A percentile compares a stretch with the other conserved stretches of the same genome.
phyloP scores from a whole-genome alignment of 2,888 invertebrate species.

The Caenorhabditis sp. region DNA sequence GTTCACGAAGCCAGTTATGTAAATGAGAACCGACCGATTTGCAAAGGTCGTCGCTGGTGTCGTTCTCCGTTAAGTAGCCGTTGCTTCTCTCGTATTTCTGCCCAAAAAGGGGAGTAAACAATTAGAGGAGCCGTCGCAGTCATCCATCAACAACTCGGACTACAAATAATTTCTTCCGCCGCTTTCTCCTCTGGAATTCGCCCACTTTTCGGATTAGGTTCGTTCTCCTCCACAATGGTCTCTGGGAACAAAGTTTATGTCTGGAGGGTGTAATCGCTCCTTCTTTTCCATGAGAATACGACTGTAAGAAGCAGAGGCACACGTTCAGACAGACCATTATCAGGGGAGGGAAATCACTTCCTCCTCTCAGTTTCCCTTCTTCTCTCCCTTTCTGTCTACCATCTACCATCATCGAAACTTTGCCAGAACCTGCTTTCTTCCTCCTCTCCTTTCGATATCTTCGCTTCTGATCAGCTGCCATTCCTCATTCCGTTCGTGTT shows the following conservation, averaged over 20 bases:
- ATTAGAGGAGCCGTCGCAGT: constrained; percentile 5
- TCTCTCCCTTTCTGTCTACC: constrained; percentile 20
- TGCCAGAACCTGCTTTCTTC: constrained; percentile 35
- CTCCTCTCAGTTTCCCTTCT: neutral
- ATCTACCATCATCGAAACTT: constrained; percentile 33
- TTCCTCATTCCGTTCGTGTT: constrained; percentile 50
- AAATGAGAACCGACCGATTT: constrained; percentile 10
- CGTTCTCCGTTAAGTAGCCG: constrained; percentile 15
- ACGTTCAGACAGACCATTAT: too few relatives aligned
- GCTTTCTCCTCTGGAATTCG: too few relatives aligned
- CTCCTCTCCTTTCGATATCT: constrained; percentile 30
- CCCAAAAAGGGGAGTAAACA: constrained; percentile 15
- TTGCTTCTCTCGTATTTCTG: neutral
- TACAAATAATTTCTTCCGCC: constrained; percentile 22
- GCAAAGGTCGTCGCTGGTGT: constrained; percentile 13
- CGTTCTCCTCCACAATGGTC: neutral
- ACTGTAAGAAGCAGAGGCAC: too few relatives aligned
- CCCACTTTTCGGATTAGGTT: constrained; percentile 46
- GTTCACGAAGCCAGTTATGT: constrained; percentile 31
- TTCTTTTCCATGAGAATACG: neutral
- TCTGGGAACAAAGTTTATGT: neutral
- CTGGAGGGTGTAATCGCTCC: neutral
- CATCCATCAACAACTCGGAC: constrained; percentile 36
- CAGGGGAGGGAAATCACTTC: neutral
- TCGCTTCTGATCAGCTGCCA: constrained; percentile 46